Conservation (phyloP, 2,113 vertebrate genomes). For the Callorhinus ursinus region DNA sequence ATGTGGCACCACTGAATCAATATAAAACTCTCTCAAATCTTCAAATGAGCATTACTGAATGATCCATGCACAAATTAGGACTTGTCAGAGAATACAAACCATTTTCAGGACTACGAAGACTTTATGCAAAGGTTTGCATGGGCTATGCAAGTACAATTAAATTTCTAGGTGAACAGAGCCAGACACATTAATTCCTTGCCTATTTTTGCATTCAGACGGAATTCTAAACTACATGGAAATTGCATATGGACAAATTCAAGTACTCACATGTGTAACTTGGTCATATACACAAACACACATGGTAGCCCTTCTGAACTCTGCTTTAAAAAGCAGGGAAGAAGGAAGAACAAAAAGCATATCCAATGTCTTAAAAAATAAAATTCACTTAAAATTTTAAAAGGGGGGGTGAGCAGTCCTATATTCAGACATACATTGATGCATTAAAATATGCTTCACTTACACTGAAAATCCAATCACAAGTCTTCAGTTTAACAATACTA, state of each 20-base stretch:
- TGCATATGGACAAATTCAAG: slow-evolving; percentile 60
- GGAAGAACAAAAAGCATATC: not conserved
- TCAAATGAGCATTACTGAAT: slow-evolving; percentile 86
- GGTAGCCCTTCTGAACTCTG: slow-evolving; percentile 21
- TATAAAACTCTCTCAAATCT: slow-evolving; percentile 84
- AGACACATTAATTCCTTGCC: slow-evolving; percentile 67
- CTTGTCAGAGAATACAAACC: slow-evolving; percentile 76
- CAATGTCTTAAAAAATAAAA: slow-evolving; percentile 42
- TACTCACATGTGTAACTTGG: slow-evolving; percentile 19
- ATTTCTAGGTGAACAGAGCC: slow-evolving; percentile 77
- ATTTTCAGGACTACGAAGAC: slow-evolving; percentile 72
- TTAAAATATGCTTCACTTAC: slow-evolving; percentile 12
- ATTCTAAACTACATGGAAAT: slow-evolving; percentile 72
- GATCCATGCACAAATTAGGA: slow-evolving; percentile 81
- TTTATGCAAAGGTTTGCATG: slow-evolving; percentile 76
- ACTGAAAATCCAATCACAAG: slow-evolving; percentile 44
- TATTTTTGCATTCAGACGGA: slow-evolving; percentile 76
- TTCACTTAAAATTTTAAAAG: not conserved
- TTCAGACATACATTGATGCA: not conserved
- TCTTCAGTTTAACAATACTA: slow-evolving; percentile 20
- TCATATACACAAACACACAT: not conserved
- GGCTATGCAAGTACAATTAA: slow-evolving; percentile 72
- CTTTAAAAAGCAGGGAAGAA: not conserved
- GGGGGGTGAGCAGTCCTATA: not conserved
- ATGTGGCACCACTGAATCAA: slow-evolving; percentile 82